These are phyloP conservation scores for Metaphire vulgaris DNA, from an alignment of 1,140 invertebrate species.

Conservation along the genomic window DNA sequence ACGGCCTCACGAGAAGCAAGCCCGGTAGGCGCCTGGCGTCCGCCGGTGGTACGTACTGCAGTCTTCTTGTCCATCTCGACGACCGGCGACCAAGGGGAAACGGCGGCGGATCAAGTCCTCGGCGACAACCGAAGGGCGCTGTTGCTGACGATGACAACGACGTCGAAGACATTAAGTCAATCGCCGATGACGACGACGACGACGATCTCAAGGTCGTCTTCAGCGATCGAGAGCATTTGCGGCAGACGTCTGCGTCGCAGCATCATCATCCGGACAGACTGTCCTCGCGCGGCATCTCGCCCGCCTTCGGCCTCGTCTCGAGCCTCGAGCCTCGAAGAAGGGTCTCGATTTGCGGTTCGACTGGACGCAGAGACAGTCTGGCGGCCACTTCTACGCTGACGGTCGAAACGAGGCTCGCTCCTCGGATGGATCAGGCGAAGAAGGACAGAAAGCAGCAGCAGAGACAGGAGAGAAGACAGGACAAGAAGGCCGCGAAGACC, in stretches of 20 bases:
- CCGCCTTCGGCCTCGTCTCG: neutral
- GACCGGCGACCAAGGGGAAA: neutral
- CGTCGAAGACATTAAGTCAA: neutral
- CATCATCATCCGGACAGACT: no score
- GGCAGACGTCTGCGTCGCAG: no score
- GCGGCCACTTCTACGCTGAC: neutral
- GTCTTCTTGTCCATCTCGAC: neutral
- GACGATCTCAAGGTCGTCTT: neutral
- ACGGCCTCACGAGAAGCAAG: neutral
- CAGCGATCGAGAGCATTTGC: no score
- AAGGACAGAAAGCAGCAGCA: neutral
- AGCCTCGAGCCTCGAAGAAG: neutral
- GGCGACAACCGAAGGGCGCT: neutral
- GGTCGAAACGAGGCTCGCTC: neutral
- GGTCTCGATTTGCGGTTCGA: neutral
- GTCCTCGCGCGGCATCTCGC: no score
- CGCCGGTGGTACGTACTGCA: neutral
- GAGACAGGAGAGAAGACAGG: constrained; percentile 66
- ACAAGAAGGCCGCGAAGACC: constrained; percentile 97
- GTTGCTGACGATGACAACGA: no score
- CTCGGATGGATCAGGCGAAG: neutral
- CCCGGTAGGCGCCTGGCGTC: neutral
- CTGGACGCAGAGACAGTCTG: neutral
- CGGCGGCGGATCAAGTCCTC: neutral
- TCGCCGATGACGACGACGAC: neutral